Evolutionary conservation across 2,113 vertebrate genomes (phyloP), one percentile per base, ranked within the genome.

Genomic region (Python bivittatus): DNA sequence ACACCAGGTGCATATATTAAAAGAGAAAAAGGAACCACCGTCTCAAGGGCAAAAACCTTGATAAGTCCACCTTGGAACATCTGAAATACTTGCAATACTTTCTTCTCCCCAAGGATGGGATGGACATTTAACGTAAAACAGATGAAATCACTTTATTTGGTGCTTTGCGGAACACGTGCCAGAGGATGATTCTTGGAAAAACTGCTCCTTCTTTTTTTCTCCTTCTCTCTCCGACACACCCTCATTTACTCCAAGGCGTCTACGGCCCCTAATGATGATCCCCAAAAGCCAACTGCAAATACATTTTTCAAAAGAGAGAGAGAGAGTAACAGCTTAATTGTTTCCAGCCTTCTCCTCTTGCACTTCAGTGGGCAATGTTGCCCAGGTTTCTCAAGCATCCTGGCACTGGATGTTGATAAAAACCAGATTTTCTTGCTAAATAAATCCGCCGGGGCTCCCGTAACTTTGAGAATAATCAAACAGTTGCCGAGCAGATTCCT

Each of bases 371-470:
- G 91, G 88, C 90, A 86, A 93, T 93, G 90, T 97, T 96, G 97
- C 94, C 93, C 96, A 96, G 97, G 96, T 95, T 96, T 92, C 93
- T 95, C 90, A 97, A 95, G 83, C 96, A 94, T 91, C 25, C 13
- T 7, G 93, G 91, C 95, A 84, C 96, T 97, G 94, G 95, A 84
- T 93, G 86, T 87, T 33, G 95, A 96, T 95, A 88, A 91, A 94
- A 97, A 92, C 95, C 93, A 64, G 96, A 54, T 96, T 96, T 60
- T 83, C 93, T 94, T 1, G 58, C 29, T 91, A 6, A 96, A 96
- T 95, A 95, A 96, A 96, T 93, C 91, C 84, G 94, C 84, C 94
- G 61, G 86, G 91, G 91, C 86, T 89, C 33, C 33, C 92, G 89
- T 29, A 8, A 8, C 27, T 44, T 84, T 11, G 1, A 84, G 84